Evolutionary conservation across 2,888 invertebrate species (phyloP).

Genomic region (Tryphoninae sp.): DNA sequence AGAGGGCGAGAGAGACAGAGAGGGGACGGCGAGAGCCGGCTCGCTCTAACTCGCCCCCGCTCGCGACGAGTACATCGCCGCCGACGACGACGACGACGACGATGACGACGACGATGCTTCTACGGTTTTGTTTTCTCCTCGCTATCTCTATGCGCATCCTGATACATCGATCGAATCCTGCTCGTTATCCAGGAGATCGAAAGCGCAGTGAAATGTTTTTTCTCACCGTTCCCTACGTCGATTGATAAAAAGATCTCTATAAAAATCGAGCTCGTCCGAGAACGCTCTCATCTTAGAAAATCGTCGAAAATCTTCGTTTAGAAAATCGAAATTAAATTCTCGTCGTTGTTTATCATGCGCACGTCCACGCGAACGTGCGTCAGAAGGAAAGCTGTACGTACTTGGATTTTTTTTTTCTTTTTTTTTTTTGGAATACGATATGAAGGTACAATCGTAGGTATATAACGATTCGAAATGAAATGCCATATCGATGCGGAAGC

Average conservation of each 20-base stretch:
- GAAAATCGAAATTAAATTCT: too few relatives aligned
- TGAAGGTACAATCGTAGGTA: conserved; percentile 28
- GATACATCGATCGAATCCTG: conserved; percentile 22
- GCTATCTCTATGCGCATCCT: conserved; percentile 51
- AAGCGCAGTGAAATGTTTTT: too few relatives aligned
- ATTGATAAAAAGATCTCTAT: too few relatives aligned
- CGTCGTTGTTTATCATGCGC: too few relatives aligned
- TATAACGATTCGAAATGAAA: conserved; percentile 50
- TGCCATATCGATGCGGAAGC: conserved; percentile 49
- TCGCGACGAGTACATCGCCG: conserved; percentile 43
- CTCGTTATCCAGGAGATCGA: neutral
- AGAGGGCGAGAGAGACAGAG: too few relatives aligned
- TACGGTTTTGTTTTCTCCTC: conserved; percentile 59
- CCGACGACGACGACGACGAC: conserved; percentile 29
- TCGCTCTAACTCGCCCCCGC: conserved; percentile 63
- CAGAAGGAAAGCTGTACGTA: neutral
- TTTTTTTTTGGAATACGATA: conserved; percentile 16
- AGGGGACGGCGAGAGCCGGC: conserved; percentile 25
- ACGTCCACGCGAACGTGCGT: conserved; percentile 7
- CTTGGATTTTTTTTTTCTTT: neutral
- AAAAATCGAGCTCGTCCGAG: too few relatives aligned
- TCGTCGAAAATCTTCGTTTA: too few relatives aligned
- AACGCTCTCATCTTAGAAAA: too few relatives aligned
- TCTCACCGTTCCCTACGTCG: too few relatives aligned
- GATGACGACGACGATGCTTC: conserved; percentile 42